phyloP scores from a whole-genome alignment of 2,888 invertebrate genomes.

The Meiosimyza decipiens region DNA sequence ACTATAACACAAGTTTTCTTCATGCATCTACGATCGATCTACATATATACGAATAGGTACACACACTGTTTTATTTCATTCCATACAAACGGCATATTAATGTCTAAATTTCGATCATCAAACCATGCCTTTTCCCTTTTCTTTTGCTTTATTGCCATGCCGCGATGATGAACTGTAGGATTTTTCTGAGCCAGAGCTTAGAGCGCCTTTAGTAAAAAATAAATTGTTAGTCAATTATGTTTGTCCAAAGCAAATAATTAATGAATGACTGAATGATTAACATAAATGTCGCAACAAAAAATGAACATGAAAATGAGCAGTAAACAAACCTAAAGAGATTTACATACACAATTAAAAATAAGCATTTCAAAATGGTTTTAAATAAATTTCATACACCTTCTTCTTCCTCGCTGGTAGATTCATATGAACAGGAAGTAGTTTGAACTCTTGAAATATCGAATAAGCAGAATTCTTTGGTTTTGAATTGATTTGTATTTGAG shows the following conservation, averaged over 20 bases:
- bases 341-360: not conserved
- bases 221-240: conserved; percentile 5
- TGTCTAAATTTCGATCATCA: conserved; percentile 30
- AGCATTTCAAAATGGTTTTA: conserved; percentile 12
- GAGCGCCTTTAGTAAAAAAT: conserved; percentile 38
- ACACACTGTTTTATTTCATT: conserved; percentile 4
- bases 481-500: conserved; percentile 18
- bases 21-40: not conserved
- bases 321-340: not conserved
- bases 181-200: conserved; percentile 48
- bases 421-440: conserved; percentile 18
- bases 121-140: conserved; percentile 42
- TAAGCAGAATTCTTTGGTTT: conserved; percentile 30
- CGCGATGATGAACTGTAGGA: conserved; percentile 44
- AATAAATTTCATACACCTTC: conserved; percentile 22
- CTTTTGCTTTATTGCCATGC: conserved; percentile 43
- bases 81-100: not conserved
- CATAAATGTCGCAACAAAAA: conserved; percentile 15
- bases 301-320: conserved; percentile 10
- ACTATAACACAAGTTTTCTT: conserved; percentile 14
- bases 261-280: conserved; percentile 1
- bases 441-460: conserved; percentile 38
- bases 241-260: not conserved
- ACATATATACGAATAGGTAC: conserved; percentile 8
- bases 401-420: conserved; percentile 19